phyloP scores from a whole-genome alignment of 2,113 vertebrate species.

The Hylia prasina region DNA sequence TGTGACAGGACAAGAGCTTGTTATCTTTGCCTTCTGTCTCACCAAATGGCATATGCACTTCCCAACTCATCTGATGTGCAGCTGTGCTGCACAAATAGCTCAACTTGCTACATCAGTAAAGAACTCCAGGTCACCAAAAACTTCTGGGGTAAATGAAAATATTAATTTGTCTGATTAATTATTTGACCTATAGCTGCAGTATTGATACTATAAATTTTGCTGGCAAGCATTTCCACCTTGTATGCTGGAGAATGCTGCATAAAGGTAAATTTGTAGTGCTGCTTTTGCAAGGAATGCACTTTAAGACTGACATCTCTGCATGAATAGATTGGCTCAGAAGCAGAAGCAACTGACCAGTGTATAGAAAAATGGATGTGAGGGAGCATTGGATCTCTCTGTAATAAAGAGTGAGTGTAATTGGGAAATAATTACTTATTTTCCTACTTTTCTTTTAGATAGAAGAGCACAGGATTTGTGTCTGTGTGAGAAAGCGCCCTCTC shows the following conservation, averaged over 20 bases:
- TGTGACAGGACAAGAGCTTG: background rate
- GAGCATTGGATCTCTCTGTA: rapidly evolving
- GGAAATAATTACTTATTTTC: background rate
- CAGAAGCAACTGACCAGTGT: background rate
- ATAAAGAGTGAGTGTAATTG: background rate
- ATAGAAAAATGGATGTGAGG: background rate
- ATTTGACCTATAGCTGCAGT: background rate
- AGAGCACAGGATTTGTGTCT: slow-evolving; percentile 89
- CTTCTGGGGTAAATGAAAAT: background rate
- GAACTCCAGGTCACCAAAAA: background rate
- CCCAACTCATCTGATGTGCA: background rate
- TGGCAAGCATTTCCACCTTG: background rate
- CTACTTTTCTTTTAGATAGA: slow-evolving; percentile 74
- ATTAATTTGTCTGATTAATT: background rate
- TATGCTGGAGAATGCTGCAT: background rate
- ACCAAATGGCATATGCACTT: background rate
- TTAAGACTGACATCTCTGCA: background rate
- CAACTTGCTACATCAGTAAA: background rate
- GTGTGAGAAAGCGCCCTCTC: slow-evolving; percentile 92
- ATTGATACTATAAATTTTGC: background rate
- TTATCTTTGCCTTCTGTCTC: background rate
- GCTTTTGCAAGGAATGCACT: background rate
- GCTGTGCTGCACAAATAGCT: background rate
- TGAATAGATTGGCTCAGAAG: background rate
- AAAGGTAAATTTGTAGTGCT: background rate